These are phyloP conservation scores for Conomelus anceps DNA, from an alignment of 2,888 invertebrate genomes.

Conservation along the genomic window DNA sequence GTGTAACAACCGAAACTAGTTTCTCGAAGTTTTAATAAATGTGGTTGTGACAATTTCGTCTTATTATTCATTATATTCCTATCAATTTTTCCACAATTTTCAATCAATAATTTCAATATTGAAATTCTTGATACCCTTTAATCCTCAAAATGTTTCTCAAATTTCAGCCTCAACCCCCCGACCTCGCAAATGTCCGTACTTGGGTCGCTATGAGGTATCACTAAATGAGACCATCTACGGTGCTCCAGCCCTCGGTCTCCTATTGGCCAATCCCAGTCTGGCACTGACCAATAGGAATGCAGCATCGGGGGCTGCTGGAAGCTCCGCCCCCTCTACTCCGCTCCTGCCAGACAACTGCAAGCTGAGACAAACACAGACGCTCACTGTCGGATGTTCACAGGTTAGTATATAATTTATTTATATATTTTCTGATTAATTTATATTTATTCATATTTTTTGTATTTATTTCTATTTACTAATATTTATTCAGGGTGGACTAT, in stretches of 20 bases:
- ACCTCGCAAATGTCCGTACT: conserved; percentile 59
- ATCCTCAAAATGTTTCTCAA: not conserved
- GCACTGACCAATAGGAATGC: not conserved
- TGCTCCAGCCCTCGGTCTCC: conserved; percentile 32
- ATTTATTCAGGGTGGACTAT: too few relatives aligned
- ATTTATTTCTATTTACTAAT: too few relatives aligned
- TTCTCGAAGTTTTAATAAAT: too few relatives aligned
- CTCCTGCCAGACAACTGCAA: not conserved
- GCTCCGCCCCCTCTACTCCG: conserved; percentile 24
- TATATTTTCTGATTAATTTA: too few relatives aligned
- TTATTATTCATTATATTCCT: too few relatives aligned
- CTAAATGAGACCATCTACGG: conserved; percentile 15
- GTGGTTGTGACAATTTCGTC: too few relatives aligned
- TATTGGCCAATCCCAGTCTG: conserved; percentile 29
- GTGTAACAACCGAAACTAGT: too few relatives aligned
- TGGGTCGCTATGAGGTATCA: conserved; percentile 58
- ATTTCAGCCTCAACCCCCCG: conserved; percentile 55
- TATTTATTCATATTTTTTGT: too few relatives aligned
- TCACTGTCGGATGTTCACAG: conserved; percentile 22
- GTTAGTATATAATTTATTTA: too few relatives aligned
- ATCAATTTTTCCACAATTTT: too few relatives aligned
- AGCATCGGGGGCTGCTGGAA: conserved; percentile 20
- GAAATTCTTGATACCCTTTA: not conserved
- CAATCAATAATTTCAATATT: not conserved
- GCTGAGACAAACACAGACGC: conserved; percentile 18